A percentile compares a stretch with the other conserved stretches of the same genome.
Evolutionary conservation across 2,113 vertebrate genomes (phyloP).

Genomic region (Alosa alosa): DNA sequence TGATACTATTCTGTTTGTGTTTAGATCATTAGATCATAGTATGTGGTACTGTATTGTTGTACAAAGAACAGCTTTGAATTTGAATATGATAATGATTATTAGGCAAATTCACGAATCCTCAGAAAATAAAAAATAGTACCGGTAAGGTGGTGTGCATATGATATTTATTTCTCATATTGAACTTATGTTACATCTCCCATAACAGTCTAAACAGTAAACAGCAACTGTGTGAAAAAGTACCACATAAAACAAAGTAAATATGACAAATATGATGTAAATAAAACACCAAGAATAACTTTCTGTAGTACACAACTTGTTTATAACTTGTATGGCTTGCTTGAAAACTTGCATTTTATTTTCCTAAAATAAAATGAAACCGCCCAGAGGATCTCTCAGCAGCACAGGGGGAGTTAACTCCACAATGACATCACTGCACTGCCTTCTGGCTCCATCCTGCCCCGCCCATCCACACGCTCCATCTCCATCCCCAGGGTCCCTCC

Average conservation of each 20-base stretch:
- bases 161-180: neutral
- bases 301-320: no score
- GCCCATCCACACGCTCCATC: conserved; percentile 28
- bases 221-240: neutral
- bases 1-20: neutral
- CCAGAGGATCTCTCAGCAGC: conserved; percentile 35
- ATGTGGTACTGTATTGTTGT: no score
- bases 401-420: conserved; percentile 61
- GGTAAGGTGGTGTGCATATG: neutral
- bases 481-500: conserved; percentile 16
- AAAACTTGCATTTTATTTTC: no score
- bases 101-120: neutral
- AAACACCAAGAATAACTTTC: no score
- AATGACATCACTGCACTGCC: conserved; percentile 55
- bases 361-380: neutral
- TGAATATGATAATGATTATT: neutral
- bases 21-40: no score
- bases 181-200: neutral
- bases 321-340: neutral
- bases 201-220: neutral
- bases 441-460: conserved; percentile 17
- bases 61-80: neutral
- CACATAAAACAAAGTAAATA: neutral
- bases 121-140: neutral
- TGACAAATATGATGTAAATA: neutral